These are phyloP conservation scores for Acleris laterana DNA, from an alignment of 2,888 invertebrate species.

Conservation along the genomic window DNA sequence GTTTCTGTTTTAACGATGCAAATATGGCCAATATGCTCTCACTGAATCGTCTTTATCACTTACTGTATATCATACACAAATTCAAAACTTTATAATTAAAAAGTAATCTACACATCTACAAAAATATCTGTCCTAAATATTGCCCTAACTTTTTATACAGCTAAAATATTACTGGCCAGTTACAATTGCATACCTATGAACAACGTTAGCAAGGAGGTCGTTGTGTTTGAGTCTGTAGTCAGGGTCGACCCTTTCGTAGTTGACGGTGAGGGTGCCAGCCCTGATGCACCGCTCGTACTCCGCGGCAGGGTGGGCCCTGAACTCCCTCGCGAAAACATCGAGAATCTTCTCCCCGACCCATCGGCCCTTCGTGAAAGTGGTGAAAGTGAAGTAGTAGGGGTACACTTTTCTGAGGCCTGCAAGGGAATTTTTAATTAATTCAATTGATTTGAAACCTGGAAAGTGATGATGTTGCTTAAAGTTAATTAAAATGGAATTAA, in stretches of 20 bases:
- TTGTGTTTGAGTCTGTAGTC: conserved; percentile 97
- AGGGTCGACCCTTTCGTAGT: conserved; percentile 95
- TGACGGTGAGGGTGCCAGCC: conserved; percentile 95
- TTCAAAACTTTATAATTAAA: too few species aligned
- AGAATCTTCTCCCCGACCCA: conserved; percentile 97
- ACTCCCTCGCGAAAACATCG: conserved; percentile 96
- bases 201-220: conserved; percentile 95
- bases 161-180: too few species aligned
- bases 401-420: conserved; percentile 97
- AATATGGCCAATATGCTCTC: too few species aligned
- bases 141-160: background rate
- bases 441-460: too few species aligned
- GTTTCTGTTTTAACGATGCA: too few species aligned
- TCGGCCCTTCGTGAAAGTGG: conserved; percentile 97
- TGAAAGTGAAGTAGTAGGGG: conserved; percentile 98
- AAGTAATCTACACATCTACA: background rate
- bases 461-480: too few species aligned
- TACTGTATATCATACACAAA: too few species aligned
- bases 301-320: conserved; percentile 96
- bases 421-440: conserved; percentile 36
- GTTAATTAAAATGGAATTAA: too few species aligned
- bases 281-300: conserved; percentile 96
- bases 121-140: conserved; percentile 24
- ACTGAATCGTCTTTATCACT: too few species aligned
- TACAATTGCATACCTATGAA: conserved; percentile 92